Base-by-base conservation (phyloP, 2,113 vertebrate genomes). In the Sceloporus undulatus region DNA sequence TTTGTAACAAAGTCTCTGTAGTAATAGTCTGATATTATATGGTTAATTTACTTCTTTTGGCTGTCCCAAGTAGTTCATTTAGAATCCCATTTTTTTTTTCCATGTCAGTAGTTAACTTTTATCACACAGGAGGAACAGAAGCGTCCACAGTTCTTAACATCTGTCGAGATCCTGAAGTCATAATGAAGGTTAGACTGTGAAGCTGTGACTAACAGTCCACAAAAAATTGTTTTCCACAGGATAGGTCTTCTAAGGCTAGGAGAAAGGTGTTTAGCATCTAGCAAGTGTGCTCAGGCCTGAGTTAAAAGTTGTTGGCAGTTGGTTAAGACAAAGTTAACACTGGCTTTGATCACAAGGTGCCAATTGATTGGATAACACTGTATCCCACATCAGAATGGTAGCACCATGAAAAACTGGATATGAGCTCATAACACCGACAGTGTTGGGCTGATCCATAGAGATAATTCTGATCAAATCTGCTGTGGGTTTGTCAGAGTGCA, bases 381-480 rank as follows among this genome's bases (percentile, higher is more conserved):
- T 88, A 93, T 79, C 91, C 89, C 91, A 85, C 56, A 77, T 84
- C 56, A 91, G 86, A 92, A 93, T 83, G 76, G 93, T 97, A 97
- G 96, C 96, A 97, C 97, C 96, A 95, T 93, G 93, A 92, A 89
- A 89, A 85, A 88, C 71, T 92, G 74, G 90, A 93, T 94, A 93
- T 2, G 91, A 94, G 90, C 91, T 87, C 87, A 78, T 89, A 91
- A 85, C 88, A 90, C 89, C 79, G 93, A 81, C 66, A 74, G 8
- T 2, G 25, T 21, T 7, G 42, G 75, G 82, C 92, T 91, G 79
- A 25, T 92, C 89, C 85, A 82, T 0, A 73, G 79, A 91, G 71
- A 92, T 25, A 90, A 88, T 85, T 23, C n/a, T 5, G 91, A 94
- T 85, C 86, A 90, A 62, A 84, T 91, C 91, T 88, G 92, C 90